Evolutionary conservation across 2,113 vertebrate species (phyloP).

Genomic region (Nettapus auritus): DNA sequence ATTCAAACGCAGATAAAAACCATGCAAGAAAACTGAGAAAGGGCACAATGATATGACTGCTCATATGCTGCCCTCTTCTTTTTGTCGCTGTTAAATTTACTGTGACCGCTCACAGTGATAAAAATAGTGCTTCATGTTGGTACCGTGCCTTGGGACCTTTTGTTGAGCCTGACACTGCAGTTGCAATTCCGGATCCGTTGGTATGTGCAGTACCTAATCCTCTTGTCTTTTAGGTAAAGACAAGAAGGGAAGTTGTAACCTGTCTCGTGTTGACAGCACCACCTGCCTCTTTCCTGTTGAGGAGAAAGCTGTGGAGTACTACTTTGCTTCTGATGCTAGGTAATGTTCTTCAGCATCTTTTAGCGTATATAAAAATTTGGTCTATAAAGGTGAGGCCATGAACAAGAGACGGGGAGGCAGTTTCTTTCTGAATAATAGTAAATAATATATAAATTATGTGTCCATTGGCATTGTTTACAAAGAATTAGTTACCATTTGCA

Average conservation of each 20-base stretch:
- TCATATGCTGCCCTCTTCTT: background rate
- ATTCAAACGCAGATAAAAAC: background rate
- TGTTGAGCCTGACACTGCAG: background rate
- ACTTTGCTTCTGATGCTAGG: slow-evolving; percentile 98
- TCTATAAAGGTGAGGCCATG: background rate
- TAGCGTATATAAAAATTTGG: fast-evolving
- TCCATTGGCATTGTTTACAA: background rate
- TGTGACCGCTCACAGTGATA: background rate
- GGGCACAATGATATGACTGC: fast-evolving
- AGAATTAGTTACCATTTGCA: fast-evolving
- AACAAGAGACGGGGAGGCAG: fast-evolving
- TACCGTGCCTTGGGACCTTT: background rate
- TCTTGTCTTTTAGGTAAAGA: slow-evolving; percentile 80
- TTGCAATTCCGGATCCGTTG: background rate
- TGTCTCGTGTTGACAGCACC: slow-evolving; percentile 90
- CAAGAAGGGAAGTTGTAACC: slow-evolving; percentile 88
- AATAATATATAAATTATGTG: fast-evolving
- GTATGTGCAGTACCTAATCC: background rate
- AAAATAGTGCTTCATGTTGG: slow-evolving; percentile 71
- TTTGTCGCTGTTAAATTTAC: fast-evolving
- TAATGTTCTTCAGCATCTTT: background rate
- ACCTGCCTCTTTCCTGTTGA: slow-evolving; percentile 96
- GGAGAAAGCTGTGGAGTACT: slow-evolving; percentile 97
- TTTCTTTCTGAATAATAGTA: background rate
- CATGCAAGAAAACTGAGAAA: background rate